Conservation (phyloP, 2,888 invertebrate species). For the Synanthedon tipuliformis region DNA sequence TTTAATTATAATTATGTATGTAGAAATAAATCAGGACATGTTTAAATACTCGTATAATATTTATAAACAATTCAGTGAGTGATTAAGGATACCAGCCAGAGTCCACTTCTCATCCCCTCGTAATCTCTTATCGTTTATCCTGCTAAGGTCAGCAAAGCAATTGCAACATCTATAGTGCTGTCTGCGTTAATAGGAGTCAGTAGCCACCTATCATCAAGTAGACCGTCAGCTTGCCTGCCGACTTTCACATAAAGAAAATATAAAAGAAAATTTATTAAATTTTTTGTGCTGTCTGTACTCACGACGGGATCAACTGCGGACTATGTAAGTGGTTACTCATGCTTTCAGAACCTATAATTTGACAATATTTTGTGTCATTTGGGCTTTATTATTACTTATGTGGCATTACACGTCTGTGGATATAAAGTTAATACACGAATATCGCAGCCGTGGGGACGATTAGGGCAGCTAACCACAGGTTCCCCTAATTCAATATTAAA, state of each 20-base stretch:
- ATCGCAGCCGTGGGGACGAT: slow-evolving; percentile 51
- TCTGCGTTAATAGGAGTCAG: too few relatives aligned
- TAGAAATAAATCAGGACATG: too few relatives aligned
- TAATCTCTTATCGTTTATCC: too few relatives aligned
- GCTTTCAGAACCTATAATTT: slow-evolving; percentile 68
- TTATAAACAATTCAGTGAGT: too few relatives aligned
- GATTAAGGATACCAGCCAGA: too few relatives aligned
- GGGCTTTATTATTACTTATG: slow-evolving; percentile 66
- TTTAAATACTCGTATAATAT: too few relatives aligned
- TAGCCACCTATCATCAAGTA: too few relatives aligned
- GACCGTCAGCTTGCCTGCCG: too few relatives aligned
- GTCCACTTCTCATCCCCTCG: too few relatives aligned
- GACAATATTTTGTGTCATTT: slow-evolving; percentile 72
- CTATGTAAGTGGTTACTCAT: slow-evolving; percentile 66
- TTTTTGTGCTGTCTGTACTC: slow-evolving; percentile 37
- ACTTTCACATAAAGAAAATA: background rate
- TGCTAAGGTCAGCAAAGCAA: too few relatives aligned
- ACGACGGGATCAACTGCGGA: slow-evolving; percentile 48
- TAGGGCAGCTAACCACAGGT: slow-evolving; percentile 66
- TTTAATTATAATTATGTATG: too few relatives aligned
- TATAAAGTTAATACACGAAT: slow-evolving; percentile 62
- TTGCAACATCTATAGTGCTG: too few relatives aligned
- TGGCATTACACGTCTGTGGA: slow-evolving; percentile 62
- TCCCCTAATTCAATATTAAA: slow-evolving; percentile 70
- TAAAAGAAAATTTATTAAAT: background rate